phyloP scores from a whole-genome alignment of 2,797 vertebrate species.

The Momotus momota region DNA sequence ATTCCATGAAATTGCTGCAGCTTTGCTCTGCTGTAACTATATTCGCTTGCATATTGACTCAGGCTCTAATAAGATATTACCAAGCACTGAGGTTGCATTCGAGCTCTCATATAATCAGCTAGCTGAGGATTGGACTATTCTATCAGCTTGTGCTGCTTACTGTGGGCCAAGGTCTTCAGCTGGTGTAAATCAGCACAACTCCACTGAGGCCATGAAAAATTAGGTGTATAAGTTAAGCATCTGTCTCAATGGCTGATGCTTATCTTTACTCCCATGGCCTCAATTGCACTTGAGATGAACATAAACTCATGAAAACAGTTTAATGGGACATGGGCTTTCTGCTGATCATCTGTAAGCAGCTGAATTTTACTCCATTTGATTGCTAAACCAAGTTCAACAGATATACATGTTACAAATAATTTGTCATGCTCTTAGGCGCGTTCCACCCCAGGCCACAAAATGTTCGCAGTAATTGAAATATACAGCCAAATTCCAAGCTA shows the following conservation, averaged over 20 bases:
- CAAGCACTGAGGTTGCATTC: constrained; percentile 27
- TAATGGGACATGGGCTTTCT: constrained; percentile 49
- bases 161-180: constrained; percentile 51
- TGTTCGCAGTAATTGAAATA: constrained; percentile 63
- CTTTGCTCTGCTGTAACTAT: not conserved
- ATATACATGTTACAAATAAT: constrained; percentile 60
- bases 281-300: constrained; percentile 53
- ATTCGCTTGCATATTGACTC: constrained; percentile 7
- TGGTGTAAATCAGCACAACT: constrained; percentile 45
- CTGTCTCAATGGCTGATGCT: constrained; percentile 59
- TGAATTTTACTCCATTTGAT: constrained; percentile 51
- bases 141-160: constrained; percentile 15
- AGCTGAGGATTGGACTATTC: constrained; percentile 31
- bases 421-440: constrained; percentile 42
- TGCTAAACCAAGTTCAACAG: constrained; percentile 46
- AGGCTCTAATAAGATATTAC: constrained; percentile 7
- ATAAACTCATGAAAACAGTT: constrained; percentile 55
- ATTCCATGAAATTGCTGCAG: not conserved
- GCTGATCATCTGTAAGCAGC: constrained; percentile 46
- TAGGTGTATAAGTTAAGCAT: constrained; percentile 67
- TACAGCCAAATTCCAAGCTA: constrained; percentile 64
- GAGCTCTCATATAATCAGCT: not conserved
- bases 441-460: constrained; percentile 64
- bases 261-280: constrained; percentile 62
- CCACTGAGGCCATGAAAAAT: constrained; percentile 56